Conservation (phyloP, 1,140 invertebrate genomes). For the Portunus trituberculatus region DNA sequence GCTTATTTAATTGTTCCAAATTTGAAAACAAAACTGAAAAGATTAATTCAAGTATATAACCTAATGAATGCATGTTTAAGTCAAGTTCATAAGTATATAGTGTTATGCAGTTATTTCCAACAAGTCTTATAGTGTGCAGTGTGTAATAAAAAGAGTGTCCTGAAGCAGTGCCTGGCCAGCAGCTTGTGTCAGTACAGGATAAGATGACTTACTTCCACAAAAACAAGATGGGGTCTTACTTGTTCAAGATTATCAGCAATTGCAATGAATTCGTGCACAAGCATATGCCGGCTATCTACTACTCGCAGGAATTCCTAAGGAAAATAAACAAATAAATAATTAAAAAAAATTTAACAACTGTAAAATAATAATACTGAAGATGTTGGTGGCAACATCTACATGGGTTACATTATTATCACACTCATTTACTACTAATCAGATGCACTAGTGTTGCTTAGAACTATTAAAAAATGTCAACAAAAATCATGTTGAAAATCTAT, state of each 20-base stretch:
- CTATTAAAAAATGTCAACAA: background rate
- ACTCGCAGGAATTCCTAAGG: constrained; percentile 88
- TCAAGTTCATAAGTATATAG: too few species aligned
- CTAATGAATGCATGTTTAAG: too few species aligned
- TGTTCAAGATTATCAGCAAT: constrained; percentile 91
- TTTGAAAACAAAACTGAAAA: too few species aligned
- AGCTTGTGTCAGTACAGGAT: background rate
- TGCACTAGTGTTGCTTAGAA: background rate
- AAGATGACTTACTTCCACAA: constrained; percentile 72
- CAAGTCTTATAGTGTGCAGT: background rate
- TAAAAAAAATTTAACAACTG: background rate
- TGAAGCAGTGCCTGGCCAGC: constrained; percentile 47
- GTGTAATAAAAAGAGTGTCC: background rate
- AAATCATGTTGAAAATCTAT: background rate
- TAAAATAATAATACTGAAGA: constrained; percentile 10
- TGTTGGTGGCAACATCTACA: constrained; percentile 7
- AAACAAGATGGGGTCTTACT: constrained; percentile 83
- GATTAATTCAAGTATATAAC: too few species aligned
- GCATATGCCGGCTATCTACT: constrained; percentile 84
- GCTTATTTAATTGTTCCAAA: too few species aligned
- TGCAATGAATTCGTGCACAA: constrained; percentile 86
- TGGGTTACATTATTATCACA: constrained; percentile 36
- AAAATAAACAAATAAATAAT: constrained; percentile 63
- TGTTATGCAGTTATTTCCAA: background rate
- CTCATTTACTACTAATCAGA: background rate